A percentile compares a stretch with the other conserved stretches of the same genome.
phyloP scores from a whole-genome alignment of 2,113 vertebrate species.

The Indri indri region DNA sequence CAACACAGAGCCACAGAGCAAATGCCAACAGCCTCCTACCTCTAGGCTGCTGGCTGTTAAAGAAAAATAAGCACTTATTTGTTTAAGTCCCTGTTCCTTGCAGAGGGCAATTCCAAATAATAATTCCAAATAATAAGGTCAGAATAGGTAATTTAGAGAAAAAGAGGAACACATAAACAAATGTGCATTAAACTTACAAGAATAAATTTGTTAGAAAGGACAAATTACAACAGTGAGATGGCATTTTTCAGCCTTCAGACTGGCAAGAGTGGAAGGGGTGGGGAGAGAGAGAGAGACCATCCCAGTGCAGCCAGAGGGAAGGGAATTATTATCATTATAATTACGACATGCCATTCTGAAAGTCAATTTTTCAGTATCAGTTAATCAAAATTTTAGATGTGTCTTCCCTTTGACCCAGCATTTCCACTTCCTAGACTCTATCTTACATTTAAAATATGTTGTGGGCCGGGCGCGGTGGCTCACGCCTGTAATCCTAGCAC shows the following conservation, averaged over 20 bases:
- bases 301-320: background rate
- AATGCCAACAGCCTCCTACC: too few relatives aligned
- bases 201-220: background rate
- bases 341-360: background rate
- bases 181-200: background rate
- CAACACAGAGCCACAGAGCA: background rate
- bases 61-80: background rate
- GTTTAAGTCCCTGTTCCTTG: background rate
- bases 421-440: background rate
- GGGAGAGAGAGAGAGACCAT: too few relatives aligned
- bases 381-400: background rate
- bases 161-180: background rate
- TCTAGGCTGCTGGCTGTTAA: background rate
- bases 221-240: background rate
- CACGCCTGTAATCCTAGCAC: too few relatives aligned
- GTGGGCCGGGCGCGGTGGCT: too few relatives aligned
- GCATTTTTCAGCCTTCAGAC: background rate
- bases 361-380: background rate
- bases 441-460: background rate
- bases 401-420: background rate
- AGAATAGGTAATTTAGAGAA: background rate
- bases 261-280: background rate
- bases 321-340: accelerated
- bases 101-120: too few relatives aligned
- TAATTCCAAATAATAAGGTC: background rate